Evolutionary conservation across 2,888 invertebrate species (phyloP), one percentile per base, ranked within the genome.

Genomic region (Chesias legatella): DNA sequence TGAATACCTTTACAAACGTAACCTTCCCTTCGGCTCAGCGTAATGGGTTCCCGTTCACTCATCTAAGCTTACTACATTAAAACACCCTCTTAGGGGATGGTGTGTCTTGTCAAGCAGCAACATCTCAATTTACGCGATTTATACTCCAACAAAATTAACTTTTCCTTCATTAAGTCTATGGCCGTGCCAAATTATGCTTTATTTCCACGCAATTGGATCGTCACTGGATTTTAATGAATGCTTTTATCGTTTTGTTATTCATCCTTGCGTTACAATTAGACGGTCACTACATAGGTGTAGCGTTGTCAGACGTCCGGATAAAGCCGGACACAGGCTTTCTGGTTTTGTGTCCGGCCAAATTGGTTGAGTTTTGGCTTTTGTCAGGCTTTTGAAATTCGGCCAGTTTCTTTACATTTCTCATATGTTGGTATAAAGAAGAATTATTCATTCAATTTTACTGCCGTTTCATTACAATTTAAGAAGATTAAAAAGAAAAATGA

Each of bases 71-170:
- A 41, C 39, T 48, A 52, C 44, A 52, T 49, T 56, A 31, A 53
- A 57, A 51, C 51, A 51, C 51, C 36, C 53, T 30, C 33, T 43
- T 35, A 48, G 48, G 48, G 45, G 43, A 34, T 17, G 13, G 13
- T 50, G 34, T 33, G 48, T 43, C 42, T 43, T 38, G 36, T 53
- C 50, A 48, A 43, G 39, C 38, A 43, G 37, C 38, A 52, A 58
- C 58, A 58, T 60, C 59, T 57, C 62, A 56, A 64, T 64, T 64
- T 58, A 52, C 53, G 32, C 56, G 52, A 56, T 58, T 60, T 58
- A 55, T 52, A 45, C 38, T 35, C 29, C 23, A 35, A 43, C 51
- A 45, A 60, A 56, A 43, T 54, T 53, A 46, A 37, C 39, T 53
- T 43, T 45, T 35, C 30, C 32, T 41, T 52, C 41, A 33, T 42